These are phyloP conservation scores for Copidosoma floridanum DNA, from an alignment of 1,140 invertebrate species.

Conservation along the genomic window DNA sequence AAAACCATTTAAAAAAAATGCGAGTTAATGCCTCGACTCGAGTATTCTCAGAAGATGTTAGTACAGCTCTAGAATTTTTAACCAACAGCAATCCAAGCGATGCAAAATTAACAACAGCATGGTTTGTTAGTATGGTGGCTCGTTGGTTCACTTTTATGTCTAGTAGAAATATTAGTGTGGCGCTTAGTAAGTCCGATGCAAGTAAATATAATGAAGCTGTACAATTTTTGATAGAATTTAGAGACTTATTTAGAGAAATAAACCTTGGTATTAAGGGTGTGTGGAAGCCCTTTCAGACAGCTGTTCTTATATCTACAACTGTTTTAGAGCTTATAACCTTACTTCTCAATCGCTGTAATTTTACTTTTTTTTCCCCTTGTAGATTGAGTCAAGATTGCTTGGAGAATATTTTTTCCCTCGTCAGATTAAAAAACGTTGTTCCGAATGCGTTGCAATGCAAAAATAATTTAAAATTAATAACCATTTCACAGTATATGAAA, in stretches of 20 bases:
- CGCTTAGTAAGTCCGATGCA: conserved; percentile 2
- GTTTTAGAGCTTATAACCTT: not conserved
- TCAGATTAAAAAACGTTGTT: conserved; percentile 20
- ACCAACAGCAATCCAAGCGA: not conserved
- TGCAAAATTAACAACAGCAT: conserved; percentile 18
- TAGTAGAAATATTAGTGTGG: conserved; percentile 7
- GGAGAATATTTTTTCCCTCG: conserved; percentile 28
- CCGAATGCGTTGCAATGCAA: conserved; percentile 27
- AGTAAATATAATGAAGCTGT: conserved; percentile 17
- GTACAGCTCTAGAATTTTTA: conserved; percentile 6
- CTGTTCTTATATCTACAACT: not conserved
- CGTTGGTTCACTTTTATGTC: conserved; percentile 22
- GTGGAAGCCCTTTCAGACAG: not conserved
- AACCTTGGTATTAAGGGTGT: too few relatives aligned
- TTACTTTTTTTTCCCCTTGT: conserved; percentile 13
- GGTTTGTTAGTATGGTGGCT: conserved; percentile 12
- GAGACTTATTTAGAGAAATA: conserved; percentile 12
- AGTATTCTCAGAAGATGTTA: not conserved
- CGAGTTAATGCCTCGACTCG: not conserved
- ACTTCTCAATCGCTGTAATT: too few relatives aligned
- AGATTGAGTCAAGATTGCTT: conserved; percentile 30
- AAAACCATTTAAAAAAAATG: conserved; percentile 5
- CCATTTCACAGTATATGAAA: conserved; percentile 28
- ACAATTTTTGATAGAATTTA: conserved; percentile 15
- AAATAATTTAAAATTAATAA: conserved; percentile 27